Evolutionary conservation across 1,140 invertebrate genomes (phyloP).

Genomic region (Hyphantria cunea): DNA sequence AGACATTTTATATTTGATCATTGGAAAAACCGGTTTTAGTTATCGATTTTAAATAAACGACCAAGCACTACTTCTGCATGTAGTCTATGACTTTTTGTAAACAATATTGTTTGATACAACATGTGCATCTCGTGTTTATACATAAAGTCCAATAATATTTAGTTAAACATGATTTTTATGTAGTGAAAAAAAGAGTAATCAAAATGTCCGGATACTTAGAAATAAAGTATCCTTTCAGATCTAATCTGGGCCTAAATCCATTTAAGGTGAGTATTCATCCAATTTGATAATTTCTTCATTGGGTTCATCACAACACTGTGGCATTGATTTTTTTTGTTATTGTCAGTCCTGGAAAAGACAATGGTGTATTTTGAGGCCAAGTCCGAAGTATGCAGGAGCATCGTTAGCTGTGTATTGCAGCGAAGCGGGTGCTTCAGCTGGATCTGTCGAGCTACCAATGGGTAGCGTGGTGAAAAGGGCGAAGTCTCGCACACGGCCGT

Average conservation of each 20-base stretch:
- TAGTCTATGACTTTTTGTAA: conserved; percentile 44
- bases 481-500: conserved; percentile 64
- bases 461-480: conserved; percentile 64
- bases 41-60: conserved; percentile 42
- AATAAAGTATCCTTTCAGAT: conserved; percentile 73
- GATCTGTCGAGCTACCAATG: conserved; percentile 58
- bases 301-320: conserved; percentile 34
- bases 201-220: conserved; percentile 75
- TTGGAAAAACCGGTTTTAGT: conserved; percentile 36
- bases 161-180: conserved; percentile 29
- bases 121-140: conserved; percentile 48
- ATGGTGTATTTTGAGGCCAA: conserved; percentile 73
- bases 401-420: conserved; percentile 70
- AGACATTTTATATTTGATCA: conserved; percentile 4
- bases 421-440: conserved; percentile 67
- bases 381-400: conserved; percentile 58
- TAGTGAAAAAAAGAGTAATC: conserved; percentile 28
- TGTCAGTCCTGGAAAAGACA: conserved; percentile 74
- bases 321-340: conserved; percentile 54
- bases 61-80: conserved; percentile 27
- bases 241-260: conserved; percentile 68
- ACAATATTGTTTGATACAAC: conserved; percentile 39
- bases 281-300: conserved; percentile 22
- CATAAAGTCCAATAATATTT: conserved; percentile 23
- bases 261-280: conserved; percentile 67